phyloP scores from a whole-genome alignment of 2,888 invertebrate species.

The Harpalus rufipes region DNA sequence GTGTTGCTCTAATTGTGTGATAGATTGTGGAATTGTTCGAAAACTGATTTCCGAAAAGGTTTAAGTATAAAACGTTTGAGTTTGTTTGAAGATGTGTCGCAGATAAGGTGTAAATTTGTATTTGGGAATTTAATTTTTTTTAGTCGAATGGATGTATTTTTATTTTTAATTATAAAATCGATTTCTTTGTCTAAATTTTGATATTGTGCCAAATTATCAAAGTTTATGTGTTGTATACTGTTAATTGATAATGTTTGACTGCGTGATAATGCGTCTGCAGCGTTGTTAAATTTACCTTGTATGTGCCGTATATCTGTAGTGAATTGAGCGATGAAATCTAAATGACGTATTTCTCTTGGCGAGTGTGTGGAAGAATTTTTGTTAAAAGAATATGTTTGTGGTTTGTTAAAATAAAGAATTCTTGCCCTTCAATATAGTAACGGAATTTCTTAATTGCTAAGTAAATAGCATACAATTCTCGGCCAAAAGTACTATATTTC shows the following conservation, averaged over 20 bases:
- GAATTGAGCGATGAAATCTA: not conserved
- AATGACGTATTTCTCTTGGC: not conserved
- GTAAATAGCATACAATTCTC: no score
- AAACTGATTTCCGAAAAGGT: no score
- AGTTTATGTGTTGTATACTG: no score
- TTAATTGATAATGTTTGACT: no score
- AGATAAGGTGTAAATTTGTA: not conserved
- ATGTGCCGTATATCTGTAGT: not conserved
- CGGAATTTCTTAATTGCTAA: no score
- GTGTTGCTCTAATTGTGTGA: slow-evolving; percentile 16
- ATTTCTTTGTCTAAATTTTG: not conserved
- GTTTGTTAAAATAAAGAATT: no score
- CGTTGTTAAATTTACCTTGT: not conserved
- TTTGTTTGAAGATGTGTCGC: no score
- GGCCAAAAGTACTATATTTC: no score
- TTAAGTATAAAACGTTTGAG: no score
- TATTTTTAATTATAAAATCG: not conserved
- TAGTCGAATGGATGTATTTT: not conserved
- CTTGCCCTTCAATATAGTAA: no score
- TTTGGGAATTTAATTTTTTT: slow-evolving; percentile 6
- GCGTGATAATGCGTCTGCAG: no score
- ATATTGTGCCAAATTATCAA: not conserved
- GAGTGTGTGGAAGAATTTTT: not conserved
- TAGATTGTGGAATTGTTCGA: not conserved
- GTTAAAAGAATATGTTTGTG: not conserved